Percentiles rank a stretch among this genome's conserved stretches.
Evolutionary conservation across 2,888 invertebrate species (phyloP).

Genomic region (Invenusta paracnida): DNA sequence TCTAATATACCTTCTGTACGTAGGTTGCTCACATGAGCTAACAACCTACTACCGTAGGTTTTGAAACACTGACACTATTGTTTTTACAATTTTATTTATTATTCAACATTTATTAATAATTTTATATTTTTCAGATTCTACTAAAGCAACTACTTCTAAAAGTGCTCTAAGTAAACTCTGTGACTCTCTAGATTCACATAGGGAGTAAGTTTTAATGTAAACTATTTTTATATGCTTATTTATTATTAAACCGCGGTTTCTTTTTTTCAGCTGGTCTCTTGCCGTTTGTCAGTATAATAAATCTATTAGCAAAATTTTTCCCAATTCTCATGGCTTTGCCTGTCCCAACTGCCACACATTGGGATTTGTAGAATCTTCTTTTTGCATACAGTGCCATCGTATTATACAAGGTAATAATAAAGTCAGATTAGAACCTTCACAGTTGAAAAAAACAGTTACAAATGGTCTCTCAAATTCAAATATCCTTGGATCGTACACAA

Average conservation of each 20-base stretch:
- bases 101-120: background rate
- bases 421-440: background rate
- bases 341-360: background rate
- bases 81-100: no score
- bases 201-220: background rate
- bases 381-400: conserved; percentile 11
- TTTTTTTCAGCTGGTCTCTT: background rate
- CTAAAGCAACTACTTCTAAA: background rate
- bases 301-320: background rate
- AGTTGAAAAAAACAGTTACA: no score
- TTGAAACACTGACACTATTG: no score
- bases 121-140: background rate
- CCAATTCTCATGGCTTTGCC: background rate
- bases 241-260: background rate
- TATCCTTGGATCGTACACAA: no score
- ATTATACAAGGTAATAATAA: background rate
- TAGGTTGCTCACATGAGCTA: no score
- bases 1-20: no score
- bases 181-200: background rate
- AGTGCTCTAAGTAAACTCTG: background rate
- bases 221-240: background rate
- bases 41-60: no score
- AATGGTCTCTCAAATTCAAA: no score
- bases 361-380: background rate
- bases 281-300: background rate